Conservation (phyloP, 2,113 vertebrate species). For the Thalassarche chlororhynchos region DNA sequence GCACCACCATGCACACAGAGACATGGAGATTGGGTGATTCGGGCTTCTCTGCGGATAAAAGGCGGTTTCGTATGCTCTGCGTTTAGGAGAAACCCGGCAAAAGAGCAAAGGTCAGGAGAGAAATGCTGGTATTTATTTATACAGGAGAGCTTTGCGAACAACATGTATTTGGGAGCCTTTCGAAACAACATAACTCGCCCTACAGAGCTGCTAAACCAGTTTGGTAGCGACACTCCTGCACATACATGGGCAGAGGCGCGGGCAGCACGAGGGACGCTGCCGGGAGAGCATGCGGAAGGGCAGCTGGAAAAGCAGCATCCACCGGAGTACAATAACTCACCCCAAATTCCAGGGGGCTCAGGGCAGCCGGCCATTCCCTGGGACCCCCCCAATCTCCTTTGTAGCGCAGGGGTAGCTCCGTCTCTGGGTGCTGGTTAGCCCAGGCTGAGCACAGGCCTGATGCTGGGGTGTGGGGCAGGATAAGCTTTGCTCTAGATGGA, state of each 20-base stretch:
- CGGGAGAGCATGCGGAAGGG: not conserved
- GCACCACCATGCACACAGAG: not conserved
- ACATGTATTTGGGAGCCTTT: conserved; percentile 60
- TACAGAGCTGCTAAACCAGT: conserved; percentile 65
- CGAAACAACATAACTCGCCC: conserved; percentile 27
- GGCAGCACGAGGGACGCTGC: not conserved
- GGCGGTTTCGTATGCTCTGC: conserved; percentile 29
- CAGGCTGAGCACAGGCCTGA: not conserved
- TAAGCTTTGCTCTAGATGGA: not conserved
- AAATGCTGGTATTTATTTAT: conserved; percentile 67
- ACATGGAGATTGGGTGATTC: fast-evolving
- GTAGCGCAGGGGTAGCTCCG: fast-evolving
- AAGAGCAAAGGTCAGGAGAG: conserved; percentile 68
- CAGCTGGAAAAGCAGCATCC: not conserved
- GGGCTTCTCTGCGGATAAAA: not conserved
- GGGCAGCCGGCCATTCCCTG: not conserved
- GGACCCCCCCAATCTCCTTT: not conserved
- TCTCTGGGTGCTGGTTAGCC: not conserved
- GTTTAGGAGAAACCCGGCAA: conserved; percentile 60
- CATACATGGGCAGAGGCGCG: not conserved
- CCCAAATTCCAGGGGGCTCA: fast-evolving
- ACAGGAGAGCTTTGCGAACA: conserved; percentile 35
- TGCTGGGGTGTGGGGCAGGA: not conserved
- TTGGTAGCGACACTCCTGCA: not conserved
- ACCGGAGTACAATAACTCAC: fast-evolving